phyloP scores from a whole-genome alignment of 2,113 vertebrate genomes.

The Psettodes erumei region DNA sequence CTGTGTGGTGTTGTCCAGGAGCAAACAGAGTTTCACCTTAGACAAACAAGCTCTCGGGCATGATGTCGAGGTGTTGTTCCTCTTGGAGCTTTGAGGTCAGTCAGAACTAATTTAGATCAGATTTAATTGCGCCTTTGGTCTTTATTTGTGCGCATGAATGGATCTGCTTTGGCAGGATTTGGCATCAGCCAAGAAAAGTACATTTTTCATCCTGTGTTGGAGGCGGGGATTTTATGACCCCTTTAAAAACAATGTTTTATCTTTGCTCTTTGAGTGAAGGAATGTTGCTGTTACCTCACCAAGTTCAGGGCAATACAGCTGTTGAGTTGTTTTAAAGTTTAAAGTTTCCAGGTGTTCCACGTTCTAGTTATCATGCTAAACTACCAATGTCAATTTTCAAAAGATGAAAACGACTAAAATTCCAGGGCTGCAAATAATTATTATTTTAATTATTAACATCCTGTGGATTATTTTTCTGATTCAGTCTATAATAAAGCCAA shows the following conservation, averaged over 20 bases:
- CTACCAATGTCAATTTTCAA: not conserved
- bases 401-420: not conserved
- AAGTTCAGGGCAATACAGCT: not conserved
- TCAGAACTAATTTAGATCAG: no score
- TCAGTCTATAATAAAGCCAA: not conserved
- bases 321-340: no score
- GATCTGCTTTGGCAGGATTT: no score
- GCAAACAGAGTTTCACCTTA: constrained; percentile 15
- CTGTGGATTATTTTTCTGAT: not conserved
- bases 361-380: not conserved
- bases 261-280: not conserved
- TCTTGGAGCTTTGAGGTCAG: no score
- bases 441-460: not conserved
- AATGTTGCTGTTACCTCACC: not conserved
- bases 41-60: not conserved
- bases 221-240: no score
- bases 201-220: no score
- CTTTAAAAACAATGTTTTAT: not conserved
- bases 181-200: rapidly evolving
- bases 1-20: not conserved
- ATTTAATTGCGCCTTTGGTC: not conserved
- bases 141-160: not conserved
- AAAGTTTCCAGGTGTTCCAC: not conserved
- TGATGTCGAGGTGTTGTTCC: not conserved
- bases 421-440: no score